Evolutionary conservation across 2,888 invertebrate genomes (phyloP).

Genomic region (Tholera decimalis): DNA sequence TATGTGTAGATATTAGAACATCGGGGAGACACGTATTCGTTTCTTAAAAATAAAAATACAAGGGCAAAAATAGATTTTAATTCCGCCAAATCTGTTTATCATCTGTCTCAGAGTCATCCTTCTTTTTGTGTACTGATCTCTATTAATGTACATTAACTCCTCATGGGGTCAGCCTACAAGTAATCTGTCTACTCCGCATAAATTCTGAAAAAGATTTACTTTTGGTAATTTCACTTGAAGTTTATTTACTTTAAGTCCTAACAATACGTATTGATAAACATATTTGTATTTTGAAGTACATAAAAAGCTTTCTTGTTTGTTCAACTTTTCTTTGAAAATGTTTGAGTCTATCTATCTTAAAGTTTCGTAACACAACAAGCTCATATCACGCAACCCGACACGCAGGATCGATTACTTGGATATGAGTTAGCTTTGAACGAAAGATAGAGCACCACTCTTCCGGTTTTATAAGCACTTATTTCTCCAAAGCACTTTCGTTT

Average conservation of each 20-base stretch:
- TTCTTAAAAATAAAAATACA: background rate
- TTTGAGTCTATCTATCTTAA: slow-evolving; percentile 10
- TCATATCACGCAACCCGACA: slow-evolving; percentile 35
- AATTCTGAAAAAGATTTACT: slow-evolving; percentile 13
- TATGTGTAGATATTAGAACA: too few species aligned
- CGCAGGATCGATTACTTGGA: slow-evolving; percentile 22
- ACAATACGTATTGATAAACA: background rate
- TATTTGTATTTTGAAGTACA: background rate
- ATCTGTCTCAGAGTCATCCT: background rate
- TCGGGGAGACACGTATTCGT: too few species aligned
- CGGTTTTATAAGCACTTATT: slow-evolving; percentile 30
- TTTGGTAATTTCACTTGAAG: background rate
- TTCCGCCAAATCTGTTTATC: background rate
- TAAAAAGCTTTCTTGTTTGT: background rate
- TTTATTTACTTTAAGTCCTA: background rate
- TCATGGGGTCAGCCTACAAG: background rate
- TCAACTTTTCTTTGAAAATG: background rate
- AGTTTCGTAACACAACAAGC: slow-evolving; percentile 23
- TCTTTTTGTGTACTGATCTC: background rate
- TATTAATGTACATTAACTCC: slow-evolving; percentile 18
- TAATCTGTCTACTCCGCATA: background rate
- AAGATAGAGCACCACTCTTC: slow-evolving; percentile 7
- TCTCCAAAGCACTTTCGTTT: slow-evolving; percentile 38
- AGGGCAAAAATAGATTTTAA: background rate
- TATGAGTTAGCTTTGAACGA: slow-evolving; percentile 32